Evolutionary conservation across 2,113 vertebrate species (phyloP).

Genomic region (Piprites chloris): DNA sequence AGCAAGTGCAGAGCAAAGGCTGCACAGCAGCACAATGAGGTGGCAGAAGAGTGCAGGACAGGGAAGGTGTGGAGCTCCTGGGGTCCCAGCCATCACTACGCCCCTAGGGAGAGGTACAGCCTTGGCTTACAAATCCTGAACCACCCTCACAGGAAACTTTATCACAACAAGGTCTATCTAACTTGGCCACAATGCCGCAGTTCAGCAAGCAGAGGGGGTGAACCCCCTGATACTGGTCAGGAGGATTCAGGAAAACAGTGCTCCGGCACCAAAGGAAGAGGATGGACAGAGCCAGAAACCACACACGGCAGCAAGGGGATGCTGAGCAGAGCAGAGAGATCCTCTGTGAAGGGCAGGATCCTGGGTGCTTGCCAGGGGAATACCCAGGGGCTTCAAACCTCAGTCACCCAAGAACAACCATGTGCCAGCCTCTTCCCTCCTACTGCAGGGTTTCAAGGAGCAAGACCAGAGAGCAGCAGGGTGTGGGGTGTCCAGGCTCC

Average conservation of each 20-base stretch:
- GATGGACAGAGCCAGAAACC: background rate
- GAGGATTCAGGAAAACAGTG: background rate
- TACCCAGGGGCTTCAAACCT: background rate
- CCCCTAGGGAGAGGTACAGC: rapidly evolving
- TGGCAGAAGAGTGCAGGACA: rapidly evolving
- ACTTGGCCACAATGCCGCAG: background rate
- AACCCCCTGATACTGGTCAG: rapidly evolving
- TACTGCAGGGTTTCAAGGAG: background rate
- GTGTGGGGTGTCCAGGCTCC: background rate
- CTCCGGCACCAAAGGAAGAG: background rate
- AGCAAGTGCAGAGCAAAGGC: background rate
- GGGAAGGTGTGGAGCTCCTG: rapidly evolving
- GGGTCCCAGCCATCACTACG: background rate
- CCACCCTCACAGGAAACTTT: background rate
- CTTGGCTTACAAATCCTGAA: background rate
- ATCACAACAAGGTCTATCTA: background rate
- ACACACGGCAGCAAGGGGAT: background rate
- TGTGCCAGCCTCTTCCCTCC: background rate
- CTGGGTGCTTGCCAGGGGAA: background rate
- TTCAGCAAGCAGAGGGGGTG: background rate
- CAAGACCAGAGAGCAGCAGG: background rate
- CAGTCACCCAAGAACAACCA: background rate
- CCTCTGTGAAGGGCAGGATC: background rate
- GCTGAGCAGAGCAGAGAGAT: background rate
- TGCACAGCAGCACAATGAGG: rapidly evolving